These are phyloP conservation scores for Muscina levida DNA, from an alignment of 2,888 invertebrate species.

Conservation along the genomic window DNA sequence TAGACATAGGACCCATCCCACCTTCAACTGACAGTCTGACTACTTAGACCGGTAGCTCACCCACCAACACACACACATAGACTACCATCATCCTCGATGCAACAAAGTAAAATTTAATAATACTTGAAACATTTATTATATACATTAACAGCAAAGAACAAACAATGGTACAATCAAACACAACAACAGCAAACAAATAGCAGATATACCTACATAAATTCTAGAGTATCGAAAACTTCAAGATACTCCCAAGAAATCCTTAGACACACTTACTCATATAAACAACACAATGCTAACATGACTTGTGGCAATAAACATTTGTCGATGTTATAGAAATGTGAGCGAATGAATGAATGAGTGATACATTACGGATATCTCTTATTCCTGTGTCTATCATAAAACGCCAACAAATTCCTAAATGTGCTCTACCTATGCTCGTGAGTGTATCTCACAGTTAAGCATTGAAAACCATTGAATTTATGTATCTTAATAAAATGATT, in stretches of 20 bases:
- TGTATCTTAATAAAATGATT: constrained; percentile 50
- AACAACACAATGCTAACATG: constrained; percentile 56
- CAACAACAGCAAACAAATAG: neutral
- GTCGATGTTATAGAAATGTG: constrained; percentile 11
- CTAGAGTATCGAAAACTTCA: neutral
- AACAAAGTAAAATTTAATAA: constrained; percentile 65
- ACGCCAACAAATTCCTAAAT: neutral
- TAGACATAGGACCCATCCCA: neutral
- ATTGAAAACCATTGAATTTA: constrained; percentile 36
- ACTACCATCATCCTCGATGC: constrained; percentile 21
- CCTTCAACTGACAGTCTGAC: neutral
- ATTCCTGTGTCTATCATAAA: constrained; percentile 29
- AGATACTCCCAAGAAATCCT: neutral
- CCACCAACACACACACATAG: neutral
- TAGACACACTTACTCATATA: neutral
- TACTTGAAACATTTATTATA: constrained; percentile 61
- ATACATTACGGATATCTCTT: constrained; percentile 7
- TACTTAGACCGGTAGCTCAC: neutral
- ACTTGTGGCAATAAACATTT: constrained; percentile 57
- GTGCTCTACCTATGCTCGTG: constrained; percentile 16
- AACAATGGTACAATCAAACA: neutral
- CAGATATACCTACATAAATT: neutral
- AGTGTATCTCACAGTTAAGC: constrained; percentile 2
- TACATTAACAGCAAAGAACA: constrained; percentile 41
- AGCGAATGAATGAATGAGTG: constrained; percentile 16